phyloP scores from a whole-genome alignment of 1,140 invertebrate genomes.

The Aphidius ervi region DNA sequence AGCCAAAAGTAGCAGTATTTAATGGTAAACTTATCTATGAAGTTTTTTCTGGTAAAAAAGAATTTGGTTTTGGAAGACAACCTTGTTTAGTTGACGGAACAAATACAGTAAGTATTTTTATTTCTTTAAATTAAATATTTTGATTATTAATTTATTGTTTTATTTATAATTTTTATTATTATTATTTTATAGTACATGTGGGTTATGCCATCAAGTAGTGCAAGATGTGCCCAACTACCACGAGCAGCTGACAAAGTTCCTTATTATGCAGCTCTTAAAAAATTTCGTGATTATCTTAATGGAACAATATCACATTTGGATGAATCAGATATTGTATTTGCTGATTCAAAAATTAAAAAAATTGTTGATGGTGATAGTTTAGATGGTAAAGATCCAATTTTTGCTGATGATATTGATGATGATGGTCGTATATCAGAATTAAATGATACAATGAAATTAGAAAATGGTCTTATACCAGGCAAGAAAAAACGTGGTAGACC shows the following conservation, averaged over 20 bases:
- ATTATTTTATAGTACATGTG: slow-evolving; percentile 80
- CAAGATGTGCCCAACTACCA: slow-evolving; percentile 90
- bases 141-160: not conserved
- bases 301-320: slow-evolving; percentile 82
- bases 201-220: slow-evolving; percentile 98
- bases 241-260: slow-evolving; percentile 94
- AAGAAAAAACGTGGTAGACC: slow-evolving; percentile 85
- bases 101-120: slow-evolving; percentile 73
- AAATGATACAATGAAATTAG: slow-evolving; percentile 48
- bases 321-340: slow-evolving; percentile 89
- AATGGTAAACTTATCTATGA: slow-evolving; percentile 98
- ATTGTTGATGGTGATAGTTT: slow-evolving; percentile 54
- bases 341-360: slow-evolving; percentile 68
- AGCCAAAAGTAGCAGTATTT: slow-evolving; percentile 95
- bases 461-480: slow-evolving; percentile 62
- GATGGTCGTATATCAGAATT: slow-evolving; percentile 49
- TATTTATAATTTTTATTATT: slow-evolving; percentile 16
- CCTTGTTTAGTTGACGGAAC: slow-evolving; percentile 89
- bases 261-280: slow-evolving; percentile 91
- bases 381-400: slow-evolving; percentile 56
- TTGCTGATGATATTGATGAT: slow-evolving; percentile 49
- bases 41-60: slow-evolving; percentile 95
- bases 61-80: slow-evolving; percentile 94
- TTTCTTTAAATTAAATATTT: slow-evolving; percentile 13
- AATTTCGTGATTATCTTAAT: slow-evolving; percentile 92